Evolutionary conservation across 1,140 invertebrate genomes (phyloP), one percentile per base, ranked within the genome.

Genomic region (Atta texana): DNA sequence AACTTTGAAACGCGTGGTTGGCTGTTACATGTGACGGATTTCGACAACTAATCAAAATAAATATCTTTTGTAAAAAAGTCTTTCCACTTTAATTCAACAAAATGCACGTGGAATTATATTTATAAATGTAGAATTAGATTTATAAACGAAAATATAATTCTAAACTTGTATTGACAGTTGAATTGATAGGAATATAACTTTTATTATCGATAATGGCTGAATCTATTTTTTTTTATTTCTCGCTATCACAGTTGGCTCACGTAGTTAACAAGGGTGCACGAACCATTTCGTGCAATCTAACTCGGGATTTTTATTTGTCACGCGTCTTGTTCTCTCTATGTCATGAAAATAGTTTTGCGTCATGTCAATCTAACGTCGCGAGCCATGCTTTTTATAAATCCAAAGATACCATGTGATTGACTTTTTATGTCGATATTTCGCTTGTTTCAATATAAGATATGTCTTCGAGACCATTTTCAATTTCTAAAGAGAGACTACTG

Each of bases 351-450:
- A 57, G 78, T 78, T 86, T 39, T 71, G 7, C 16, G 59, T 69
- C 78, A 57, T 78, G 68, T 90, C 78, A 89, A 89, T 89, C 74
- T 69, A 84, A 66, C 16, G 53, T 31, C 18, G 24, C 55, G 24
- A 61, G 3, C 6, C 12, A 16, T 21, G 8, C 34, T 55, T 78
- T 78, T 64, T 8, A 3, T 16, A 59, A 53, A 66, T 75, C 24
- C 28, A 66, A 49, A 28, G 31, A 31, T 49, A 49, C 44, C 4
- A 14, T 49, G 12, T 55, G 34, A 31, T 21, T n/a, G 21, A 57
- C 10, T 71, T 44, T 78, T 66, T 51, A 34, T 4, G 16, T 78
- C 34, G 31, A 28, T 24, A 18, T n/a, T 44, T 18, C 39, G 7
- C 16, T 57, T 57, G 68, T 2, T 39, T 63, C 8, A 18, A 51